phyloP scores from a whole-genome alignment of 2,888 invertebrate genomes.

The Bugulina stolonifera region DNA sequence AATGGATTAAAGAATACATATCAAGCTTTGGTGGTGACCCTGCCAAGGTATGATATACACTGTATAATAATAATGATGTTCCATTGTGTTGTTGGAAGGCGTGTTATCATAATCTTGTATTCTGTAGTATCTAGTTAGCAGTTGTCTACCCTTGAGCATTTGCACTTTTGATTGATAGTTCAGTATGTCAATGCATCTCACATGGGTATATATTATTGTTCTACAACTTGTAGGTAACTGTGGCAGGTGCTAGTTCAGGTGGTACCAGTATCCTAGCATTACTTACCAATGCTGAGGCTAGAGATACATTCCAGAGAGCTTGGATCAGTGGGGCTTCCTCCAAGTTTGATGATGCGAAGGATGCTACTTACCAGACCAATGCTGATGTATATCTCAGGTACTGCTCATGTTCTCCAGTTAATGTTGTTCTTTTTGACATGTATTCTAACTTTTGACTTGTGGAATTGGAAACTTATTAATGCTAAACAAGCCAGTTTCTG shows the following conservation, averaged over 20 bases:
- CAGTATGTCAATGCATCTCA: no score
- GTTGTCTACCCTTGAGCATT: no score
- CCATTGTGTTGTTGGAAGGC: background rate
- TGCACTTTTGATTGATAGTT: no score
- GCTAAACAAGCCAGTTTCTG: no score
- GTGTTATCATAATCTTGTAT: background rate
- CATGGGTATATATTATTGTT: no score
- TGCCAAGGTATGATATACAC: conserved; percentile 38
- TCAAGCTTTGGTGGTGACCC: conserved; percentile 58
- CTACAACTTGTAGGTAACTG: no score
- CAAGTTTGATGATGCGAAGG: conserved; percentile 37
- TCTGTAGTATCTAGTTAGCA: no score
- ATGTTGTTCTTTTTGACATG: no score
- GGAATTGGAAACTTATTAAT: no score
- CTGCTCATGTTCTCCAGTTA: no score
- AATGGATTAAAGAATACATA: conserved; percentile 11
- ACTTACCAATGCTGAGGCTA: conserved; percentile 58
- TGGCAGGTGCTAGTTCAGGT: conserved; percentile 79
- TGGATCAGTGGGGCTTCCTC: conserved; percentile 53
- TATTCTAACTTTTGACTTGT: no score
- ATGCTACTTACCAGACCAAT: conserved; percentile 38
- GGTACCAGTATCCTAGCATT: conserved; percentile 76
- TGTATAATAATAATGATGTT: background rate
- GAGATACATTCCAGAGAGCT: conserved; percentile 62
- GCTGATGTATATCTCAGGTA: conserved; percentile 31